These are phyloP conservation scores for Chrysemys picta DNA, from an alignment of 2,113 vertebrate genomes.

Conservation along the genomic window DNA sequence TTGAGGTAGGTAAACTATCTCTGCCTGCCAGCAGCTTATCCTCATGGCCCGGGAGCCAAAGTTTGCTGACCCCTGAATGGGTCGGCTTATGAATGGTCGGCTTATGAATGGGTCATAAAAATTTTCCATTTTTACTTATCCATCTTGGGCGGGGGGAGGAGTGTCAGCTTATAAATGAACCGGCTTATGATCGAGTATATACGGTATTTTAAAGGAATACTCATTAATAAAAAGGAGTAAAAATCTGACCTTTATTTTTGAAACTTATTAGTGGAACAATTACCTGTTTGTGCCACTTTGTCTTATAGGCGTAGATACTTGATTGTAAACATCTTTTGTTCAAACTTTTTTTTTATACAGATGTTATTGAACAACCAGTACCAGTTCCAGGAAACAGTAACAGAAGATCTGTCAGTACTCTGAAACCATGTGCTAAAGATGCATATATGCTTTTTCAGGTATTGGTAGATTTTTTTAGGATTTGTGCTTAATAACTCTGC, in stretches of 20 bases:
- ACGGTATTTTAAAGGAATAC: background rate
- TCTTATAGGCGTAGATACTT: background rate
- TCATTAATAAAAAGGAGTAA: background rate
- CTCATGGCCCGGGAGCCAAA: too few species aligned
- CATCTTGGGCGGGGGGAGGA: too few species aligned
- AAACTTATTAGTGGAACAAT: background rate
- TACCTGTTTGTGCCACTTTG: background rate
- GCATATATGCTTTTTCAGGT: slow-evolving; percentile 99
- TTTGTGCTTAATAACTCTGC: background rate
- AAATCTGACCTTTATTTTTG: background rate
- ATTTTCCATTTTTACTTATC: too few species aligned
- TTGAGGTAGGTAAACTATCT: too few species aligned
- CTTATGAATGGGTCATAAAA: too few species aligned
- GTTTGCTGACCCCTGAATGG: too few species aligned
- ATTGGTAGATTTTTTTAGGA: slow-evolving; percentile 1
- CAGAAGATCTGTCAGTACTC: slow-evolving; percentile 92
- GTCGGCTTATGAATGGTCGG: too few species aligned
- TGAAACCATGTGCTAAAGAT: slow-evolving; percentile 97
- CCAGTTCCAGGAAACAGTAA: slow-evolving; percentile 94
- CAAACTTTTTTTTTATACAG: slow-evolving; percentile 73
- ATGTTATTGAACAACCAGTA: slow-evolving; percentile 84
- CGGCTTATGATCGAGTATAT: too few species aligned
- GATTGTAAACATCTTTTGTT: slow-evolving; percentile 3
- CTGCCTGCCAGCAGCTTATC: too few species aligned
- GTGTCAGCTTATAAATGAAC: too few species aligned